phyloP scores from a whole-genome alignment of 2,113 vertebrate genomes.

The Isichthys henryi region DNA sequence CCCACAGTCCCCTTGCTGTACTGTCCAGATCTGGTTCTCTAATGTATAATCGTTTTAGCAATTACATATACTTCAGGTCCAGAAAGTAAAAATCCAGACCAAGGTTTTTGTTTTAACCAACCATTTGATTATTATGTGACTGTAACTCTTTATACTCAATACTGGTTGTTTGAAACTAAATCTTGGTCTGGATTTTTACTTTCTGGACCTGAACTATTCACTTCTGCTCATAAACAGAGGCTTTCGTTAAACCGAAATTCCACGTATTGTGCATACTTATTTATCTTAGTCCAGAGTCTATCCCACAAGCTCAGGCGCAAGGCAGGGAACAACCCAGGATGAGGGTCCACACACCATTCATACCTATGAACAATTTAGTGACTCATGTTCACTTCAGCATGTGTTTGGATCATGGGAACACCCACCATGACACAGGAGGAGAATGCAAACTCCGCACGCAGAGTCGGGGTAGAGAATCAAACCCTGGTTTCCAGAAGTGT shows the following conservation, averaged over 20 bases:
- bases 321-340: background rate
- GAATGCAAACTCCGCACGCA: background rate
- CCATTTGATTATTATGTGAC: background rate
- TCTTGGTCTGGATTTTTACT: background rate
- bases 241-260: background rate
- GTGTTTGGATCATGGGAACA: background rate
- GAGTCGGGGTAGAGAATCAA: background rate
- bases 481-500: background rate
- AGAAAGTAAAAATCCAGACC: background rate
- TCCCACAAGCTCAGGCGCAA: background rate
- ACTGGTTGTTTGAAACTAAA: background rate
- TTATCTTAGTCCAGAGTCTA: background rate
- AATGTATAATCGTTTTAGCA: background rate
- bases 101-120: background rate
- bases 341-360: no score
- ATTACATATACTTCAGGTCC: background rate
- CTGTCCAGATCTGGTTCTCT: background rate
- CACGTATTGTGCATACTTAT: background rate
- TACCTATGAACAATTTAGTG: background rate
- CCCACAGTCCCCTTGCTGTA: background rate
- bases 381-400: background rate
- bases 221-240: no score
- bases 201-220: background rate
- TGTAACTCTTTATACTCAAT: background rate
- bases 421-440: background rate